Conservation (phyloP, 2,888 invertebrate species). For the Apodemia duryi region DNA sequence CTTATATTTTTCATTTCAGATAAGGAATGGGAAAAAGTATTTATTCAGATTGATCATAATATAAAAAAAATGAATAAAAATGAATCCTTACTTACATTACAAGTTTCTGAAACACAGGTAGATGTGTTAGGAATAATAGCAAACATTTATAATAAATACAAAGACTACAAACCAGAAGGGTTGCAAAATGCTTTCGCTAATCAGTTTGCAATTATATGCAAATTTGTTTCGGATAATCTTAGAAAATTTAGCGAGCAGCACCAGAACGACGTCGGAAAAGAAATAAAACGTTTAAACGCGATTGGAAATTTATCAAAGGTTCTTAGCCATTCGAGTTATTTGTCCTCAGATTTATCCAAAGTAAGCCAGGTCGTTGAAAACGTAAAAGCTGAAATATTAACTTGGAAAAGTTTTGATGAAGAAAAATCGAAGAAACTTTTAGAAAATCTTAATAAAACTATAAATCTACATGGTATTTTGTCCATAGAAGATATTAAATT, state of each 20-base stretch:
- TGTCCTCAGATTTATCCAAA: slow-evolving; percentile 17
- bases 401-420: slow-evolving; percentile 40
- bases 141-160: slow-evolving; percentile 42
- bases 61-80: slow-evolving; percentile 31
- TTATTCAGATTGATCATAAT: slow-evolving; percentile 23
- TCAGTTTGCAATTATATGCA: slow-evolving; percentile 41
- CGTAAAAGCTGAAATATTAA: slow-evolving; percentile 39
- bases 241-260: slow-evolving; percentile 59
- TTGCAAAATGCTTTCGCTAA: slow-evolving; percentile 37
- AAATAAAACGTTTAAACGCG: slow-evolving; percentile 52
- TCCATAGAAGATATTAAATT: slow-evolving; percentile 60
- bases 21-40: slow-evolving; percentile 26
- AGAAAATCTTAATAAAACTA: slow-evolving; percentile 37
- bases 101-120: slow-evolving; percentile 22
- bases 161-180: slow-evolving; percentile 23
- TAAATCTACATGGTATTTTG: slow-evolving; percentile 39
- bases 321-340: slow-evolving; percentile 34
- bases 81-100: not conserved
- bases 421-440: slow-evolving; percentile 37
- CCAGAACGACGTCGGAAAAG: slow-evolving; percentile 52
- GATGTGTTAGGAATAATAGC: slow-evolving; percentile 48
- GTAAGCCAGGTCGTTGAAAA: slow-evolving; percentile 34
- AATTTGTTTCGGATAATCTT: slow-evolving; percentile 37
- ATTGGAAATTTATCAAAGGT: slow-evolving; percentile 49
- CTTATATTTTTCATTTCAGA: slow-evolving; percentile 33